Evolutionary conservation across 2,113 vertebrate genomes (phyloP), one percentile per base, ranked within the genome.

Genomic region (Sceloporus tristichus): DNA sequence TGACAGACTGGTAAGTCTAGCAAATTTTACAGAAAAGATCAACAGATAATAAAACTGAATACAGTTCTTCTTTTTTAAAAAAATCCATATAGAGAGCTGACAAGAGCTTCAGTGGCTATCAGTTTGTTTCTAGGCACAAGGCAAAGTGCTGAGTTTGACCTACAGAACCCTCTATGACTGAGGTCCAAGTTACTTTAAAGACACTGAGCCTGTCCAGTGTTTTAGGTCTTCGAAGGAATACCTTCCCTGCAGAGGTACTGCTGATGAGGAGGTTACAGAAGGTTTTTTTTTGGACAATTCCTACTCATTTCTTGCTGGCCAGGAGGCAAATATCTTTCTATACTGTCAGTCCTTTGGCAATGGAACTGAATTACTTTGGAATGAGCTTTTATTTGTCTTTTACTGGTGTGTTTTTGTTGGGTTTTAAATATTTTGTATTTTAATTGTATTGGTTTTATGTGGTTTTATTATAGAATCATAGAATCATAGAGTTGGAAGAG

Each of bases 1-100:
- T 92, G 70, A 86, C 21, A 85, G 91, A 90, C 88, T 78, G 66
- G 5, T 86, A 62, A 85, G 27, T 87, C 79, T 89, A 82, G 78
- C 25, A 88, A 65, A 89, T 88, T 56, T 70, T 87, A 16, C 29
- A 76, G 6, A 59, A 18, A 84, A 73, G 59, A 81, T n/a, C 14
- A 48, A 68, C 40, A 40, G 13, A 82, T 68, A 82, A 68, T 81
- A 81, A 62, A 81, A 65, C 34, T 16, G 25, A 71, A 71, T 71
- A 71, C 27, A 71, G 68, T 29, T 27, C 25, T 71, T 2, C 10
- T 29, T 29, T 29, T 11, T 71, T 2, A 10, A 10, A 29, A 71
- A 70, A 27, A 9, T 23, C 8, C 68, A 29, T 71, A 62, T 62
- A 62, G 59, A 18, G 13, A 62, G 59, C 25, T 29, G n/a, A 29